These are phyloP conservation scores for Campylorhamphus procurvoides DNA, from an alignment of 2,113 vertebrate species.

Conservation along the genomic window DNA sequence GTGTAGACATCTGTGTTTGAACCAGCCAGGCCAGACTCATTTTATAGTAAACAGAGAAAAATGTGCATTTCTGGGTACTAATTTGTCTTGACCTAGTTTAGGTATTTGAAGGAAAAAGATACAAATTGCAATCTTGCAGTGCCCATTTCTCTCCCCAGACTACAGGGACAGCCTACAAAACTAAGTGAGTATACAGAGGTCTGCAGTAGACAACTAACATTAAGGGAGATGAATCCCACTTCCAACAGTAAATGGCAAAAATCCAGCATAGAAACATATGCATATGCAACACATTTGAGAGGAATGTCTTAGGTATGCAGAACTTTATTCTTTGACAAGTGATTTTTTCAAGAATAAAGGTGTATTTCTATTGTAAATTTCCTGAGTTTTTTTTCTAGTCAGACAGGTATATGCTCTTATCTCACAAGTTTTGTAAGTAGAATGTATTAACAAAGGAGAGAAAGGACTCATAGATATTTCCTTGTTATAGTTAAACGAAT, in stretches of 20 bases:
- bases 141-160: neutral
- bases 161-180: neutral
- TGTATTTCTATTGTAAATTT: neutral
- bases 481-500: neutral
- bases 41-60: neutral
- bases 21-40: neutral
- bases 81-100: neutral
- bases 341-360: neutral
- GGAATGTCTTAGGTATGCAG: neutral
- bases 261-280: neutral
- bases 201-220: neutral
- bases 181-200: neutral
- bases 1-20: neutral
- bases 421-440: neutral
- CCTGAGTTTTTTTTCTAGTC: neutral
- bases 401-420: neutral
- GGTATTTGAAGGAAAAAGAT: neutral
- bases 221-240: neutral
- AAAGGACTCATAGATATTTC: neutral
- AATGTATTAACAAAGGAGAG: neutral
- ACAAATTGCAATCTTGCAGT: fast-evolving
- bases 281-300: neutral
- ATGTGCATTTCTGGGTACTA: neutral
- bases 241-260: neutral
- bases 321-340: neutral